Percentiles rank a stretch among this genome's conserved stretches.
Conservation (phyloP, 2,113 vertebrate genomes). For the Sprattus sprattus region DNA sequence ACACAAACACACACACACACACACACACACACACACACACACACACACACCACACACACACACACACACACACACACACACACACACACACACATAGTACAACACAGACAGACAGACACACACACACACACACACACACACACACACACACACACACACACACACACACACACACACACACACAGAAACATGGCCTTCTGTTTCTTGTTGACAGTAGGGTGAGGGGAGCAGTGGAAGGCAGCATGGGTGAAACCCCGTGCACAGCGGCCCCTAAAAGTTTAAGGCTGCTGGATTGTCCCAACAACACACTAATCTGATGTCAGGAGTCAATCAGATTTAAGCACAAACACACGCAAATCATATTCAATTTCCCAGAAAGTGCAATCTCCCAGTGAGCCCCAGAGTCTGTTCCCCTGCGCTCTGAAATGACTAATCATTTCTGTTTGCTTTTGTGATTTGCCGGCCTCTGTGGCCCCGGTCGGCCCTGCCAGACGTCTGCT, state of each 20-base stretch:
- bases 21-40: neutral
- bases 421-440: neutral
- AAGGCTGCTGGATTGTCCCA: slow-evolving; percentile 22
- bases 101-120: slow-evolving; percentile 18
- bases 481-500: neutral
- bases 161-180: slow-evolving; percentile 14
- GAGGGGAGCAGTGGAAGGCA: neutral
- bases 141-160: slow-evolving; percentile 14
- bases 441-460: slow-evolving; percentile 1
- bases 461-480: neutral
- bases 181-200: neutral
- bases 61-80: neutral
- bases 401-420: neutral
- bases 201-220: neutral
- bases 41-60: neutral
- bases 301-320: slow-evolving; percentile 35
- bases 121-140: slow-evolving; percentile 8
- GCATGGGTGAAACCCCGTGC: neutral
- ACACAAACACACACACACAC: neutral
- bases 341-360: slow-evolving; percentile 20
- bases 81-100: slow-evolving; percentile 4
- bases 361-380: slow-evolving; percentile 20
- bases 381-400: neutral
- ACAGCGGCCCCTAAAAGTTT: slow-evolving; percentile 18
- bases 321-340: slow-evolving; percentile 26